Percentiles rank a stretch among this genome's conserved stretches.
phyloP scores from a whole-genome alignment of 2,113 vertebrate species.

The Crotalus horridus region DNA sequence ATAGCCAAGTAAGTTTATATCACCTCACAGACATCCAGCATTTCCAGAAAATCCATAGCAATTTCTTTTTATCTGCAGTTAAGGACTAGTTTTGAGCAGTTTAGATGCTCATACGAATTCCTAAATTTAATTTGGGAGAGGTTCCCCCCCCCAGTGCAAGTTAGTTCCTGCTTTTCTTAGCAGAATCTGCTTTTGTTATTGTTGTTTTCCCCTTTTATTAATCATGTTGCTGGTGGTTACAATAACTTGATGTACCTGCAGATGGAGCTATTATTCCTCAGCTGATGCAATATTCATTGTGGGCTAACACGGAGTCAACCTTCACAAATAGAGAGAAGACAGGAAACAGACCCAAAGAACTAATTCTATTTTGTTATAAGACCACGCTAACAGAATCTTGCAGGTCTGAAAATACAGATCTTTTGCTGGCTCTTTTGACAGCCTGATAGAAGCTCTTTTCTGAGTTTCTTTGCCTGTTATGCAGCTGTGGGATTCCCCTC shows the following conservation, averaged over 20 bases:
- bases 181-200: not conserved
- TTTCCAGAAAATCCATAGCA: not conserved
- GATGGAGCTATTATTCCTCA: not conserved
- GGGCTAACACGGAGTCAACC: not conserved
- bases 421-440: not conserved
- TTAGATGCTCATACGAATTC: not conserved
- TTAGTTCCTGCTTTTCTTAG: not conserved
- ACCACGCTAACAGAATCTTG: not conserved
- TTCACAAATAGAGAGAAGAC: not conserved
- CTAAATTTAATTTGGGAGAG: not conserved
- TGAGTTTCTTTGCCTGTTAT: not conserved
- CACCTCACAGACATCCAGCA: not conserved
- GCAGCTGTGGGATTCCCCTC: not conserved
- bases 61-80: not conserved
- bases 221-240: not conserved
- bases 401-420: not conserved
- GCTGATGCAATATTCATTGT: not conserved
- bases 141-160: not conserved
- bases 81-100: not conserved
- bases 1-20: not conserved
- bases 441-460: not conserved
- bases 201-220: not conserved
- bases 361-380: not conserved
- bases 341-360: not conserved
- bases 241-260: not conserved